Percentiles rank a stretch among this genome's conserved stretches.
Conservation (phyloP, 2,888 invertebrate species). For the Hirtodrosophila trivittata region DNA sequence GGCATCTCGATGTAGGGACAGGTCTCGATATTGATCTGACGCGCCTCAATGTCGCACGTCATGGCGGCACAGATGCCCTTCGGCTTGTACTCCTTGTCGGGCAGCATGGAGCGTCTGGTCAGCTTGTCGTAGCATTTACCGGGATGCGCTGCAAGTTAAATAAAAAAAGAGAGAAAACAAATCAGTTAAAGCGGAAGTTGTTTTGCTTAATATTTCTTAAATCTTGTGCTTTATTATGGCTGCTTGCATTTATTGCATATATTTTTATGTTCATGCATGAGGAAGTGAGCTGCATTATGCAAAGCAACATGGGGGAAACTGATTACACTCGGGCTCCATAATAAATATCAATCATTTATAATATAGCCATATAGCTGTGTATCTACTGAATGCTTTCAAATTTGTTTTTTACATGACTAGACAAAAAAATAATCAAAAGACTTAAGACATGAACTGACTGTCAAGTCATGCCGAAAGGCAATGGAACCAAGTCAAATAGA, state of each 20-base stretch:
- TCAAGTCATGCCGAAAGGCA: conserved; percentile 46
- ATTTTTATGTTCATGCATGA: conserved; percentile 41
- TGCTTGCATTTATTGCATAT: conserved; percentile 11
- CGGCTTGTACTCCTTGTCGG: conserved; percentile 83
- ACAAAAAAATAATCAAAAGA: conserved; percentile 46
- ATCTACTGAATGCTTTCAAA: conserved; percentile 29
- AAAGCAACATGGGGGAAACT: conserved; percentile 17
- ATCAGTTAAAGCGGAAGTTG: conserved; percentile 62
- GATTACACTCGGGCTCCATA: neutral
- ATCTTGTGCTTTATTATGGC: conserved; percentile 40
- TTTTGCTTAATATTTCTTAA: conserved; percentile 31
- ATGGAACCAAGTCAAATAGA: conserved; percentile 31
- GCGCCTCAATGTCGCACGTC: conserved; percentile 81
- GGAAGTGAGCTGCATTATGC: conserved; percentile 42
- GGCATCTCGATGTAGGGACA: conserved; percentile 83
- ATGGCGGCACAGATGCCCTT: conserved; percentile 83
- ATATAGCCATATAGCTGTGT: conserved; percentile 1
- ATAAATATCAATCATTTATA: neutral
- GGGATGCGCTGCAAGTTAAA: conserved; percentile 78
- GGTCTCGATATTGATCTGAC: conserved; percentile 82
- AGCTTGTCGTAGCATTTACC: conserved; percentile 83
- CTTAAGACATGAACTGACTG: conserved; percentile 62
- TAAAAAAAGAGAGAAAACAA: conserved; percentile 23
- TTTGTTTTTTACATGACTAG: conserved; percentile 29
- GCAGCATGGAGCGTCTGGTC: conserved; percentile 81